Conservation (phyloP, 1,140 invertebrate genomes). For the Portunus trituberculatus region DNA sequence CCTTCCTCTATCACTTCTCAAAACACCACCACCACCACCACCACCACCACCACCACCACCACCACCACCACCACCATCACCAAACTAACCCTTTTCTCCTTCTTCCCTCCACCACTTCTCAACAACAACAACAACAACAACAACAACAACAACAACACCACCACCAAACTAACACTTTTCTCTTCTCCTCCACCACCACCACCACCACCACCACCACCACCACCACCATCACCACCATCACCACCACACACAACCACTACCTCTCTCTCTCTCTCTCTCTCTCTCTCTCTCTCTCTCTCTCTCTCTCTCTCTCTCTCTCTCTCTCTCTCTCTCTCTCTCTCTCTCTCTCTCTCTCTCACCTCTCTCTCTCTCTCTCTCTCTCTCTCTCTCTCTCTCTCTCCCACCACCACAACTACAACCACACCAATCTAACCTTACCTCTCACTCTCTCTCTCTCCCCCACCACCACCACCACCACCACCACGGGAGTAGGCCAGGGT, state of each 20-base stretch:
- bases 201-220: too few species aligned
- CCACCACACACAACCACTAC: too few species aligned
- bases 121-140: too few species aligned
- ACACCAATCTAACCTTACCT: background rate
- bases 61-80: too few species aligned
- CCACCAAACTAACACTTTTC: too few species aligned
- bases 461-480: too few species aligned
- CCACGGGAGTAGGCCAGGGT: slow-evolving; percentile 84
- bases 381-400: background rate
- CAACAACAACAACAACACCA: too few species aligned
- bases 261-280: background rate
- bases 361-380: background rate
- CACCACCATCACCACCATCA: too few species aligned
- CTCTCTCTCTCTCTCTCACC: background rate
- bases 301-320: background rate
- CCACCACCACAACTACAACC: background rate
- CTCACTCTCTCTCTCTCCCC: background rate
- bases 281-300: background rate
- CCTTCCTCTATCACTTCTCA: background rate
- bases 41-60: too few species aligned
- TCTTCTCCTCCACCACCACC: too few species aligned
- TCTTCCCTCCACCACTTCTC: background rate
- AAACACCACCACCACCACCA: too few species aligned
- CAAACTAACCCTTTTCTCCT: too few species aligned
- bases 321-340: background rate